phyloP scores from a whole-genome alignment of 1,140 invertebrate species.

The Drosophila cardini region DNA sequence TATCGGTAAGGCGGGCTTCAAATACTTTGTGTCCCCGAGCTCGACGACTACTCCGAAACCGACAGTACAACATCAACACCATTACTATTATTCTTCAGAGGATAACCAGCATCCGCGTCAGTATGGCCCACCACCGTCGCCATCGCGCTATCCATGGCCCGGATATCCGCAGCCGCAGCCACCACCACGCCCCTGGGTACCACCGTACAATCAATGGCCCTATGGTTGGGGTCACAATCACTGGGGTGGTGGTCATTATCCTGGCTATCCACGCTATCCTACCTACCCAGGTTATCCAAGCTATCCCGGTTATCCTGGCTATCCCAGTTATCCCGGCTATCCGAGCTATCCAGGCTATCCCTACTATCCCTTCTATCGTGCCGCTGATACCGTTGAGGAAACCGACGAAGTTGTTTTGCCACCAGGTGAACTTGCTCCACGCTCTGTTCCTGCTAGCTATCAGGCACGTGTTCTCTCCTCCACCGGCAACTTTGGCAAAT shows the following conservation, averaged over 20 bases:
- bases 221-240: slow-evolving; percentile 40
- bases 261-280: slow-evolving; percentile 39
- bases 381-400: slow-evolving; percentile 46
- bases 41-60: slow-evolving; percentile 62
- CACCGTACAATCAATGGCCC: slow-evolving; percentile 52
- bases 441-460: slow-evolving; percentile 53
- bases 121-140: slow-evolving; percentile 37
- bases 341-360: slow-evolving; percentile 26
- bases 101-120: slow-evolving; percentile 65
- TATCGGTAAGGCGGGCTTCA: slow-evolving; percentile 75
- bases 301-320: slow-evolving; percentile 30
- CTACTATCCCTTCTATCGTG: slow-evolving; percentile 55
- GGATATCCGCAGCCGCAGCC: slow-evolving; percentile 39
- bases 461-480: slow-evolving; percentile 53
- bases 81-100: slow-evolving; percentile 77
- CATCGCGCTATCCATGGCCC: slow-evolving; percentile 46
- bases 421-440: slow-evolving; percentile 6
- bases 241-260: slow-evolving; percentile 25
- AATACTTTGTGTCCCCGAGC: slow-evolving; percentile 58
- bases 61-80: slow-evolving; percentile 63
- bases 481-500: slow-evolving; percentile 46
- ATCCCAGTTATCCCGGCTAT: slow-evolving; percentile 16
- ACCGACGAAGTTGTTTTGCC: slow-evolving; percentile 26
- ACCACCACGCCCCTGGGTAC: slow-evolving; percentile 32
- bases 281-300: slow-evolving; percentile 40